Conservation (phyloP, 2,797 vertebrate genomes). For the Sciurus vulgaris region DNA sequence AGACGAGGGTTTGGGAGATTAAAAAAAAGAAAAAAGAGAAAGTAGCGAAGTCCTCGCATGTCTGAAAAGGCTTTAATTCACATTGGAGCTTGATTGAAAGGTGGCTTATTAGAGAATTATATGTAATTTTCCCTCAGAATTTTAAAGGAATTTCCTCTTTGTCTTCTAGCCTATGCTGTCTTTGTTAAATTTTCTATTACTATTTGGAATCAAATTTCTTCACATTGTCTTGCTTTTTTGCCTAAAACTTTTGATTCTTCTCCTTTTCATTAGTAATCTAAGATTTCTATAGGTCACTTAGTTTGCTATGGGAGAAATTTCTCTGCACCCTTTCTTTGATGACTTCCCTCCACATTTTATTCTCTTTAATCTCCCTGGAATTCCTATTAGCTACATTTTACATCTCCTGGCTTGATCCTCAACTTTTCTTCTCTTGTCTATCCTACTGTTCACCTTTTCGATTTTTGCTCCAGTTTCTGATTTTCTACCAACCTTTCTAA, state of each 20-base stretch:
- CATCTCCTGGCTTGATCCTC: neutral
- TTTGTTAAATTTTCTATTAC: neutral
- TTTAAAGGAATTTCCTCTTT: neutral
- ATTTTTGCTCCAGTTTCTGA: conserved; percentile 30
- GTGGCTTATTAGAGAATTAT: neutral
- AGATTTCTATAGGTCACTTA: neutral
- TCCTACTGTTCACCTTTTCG: neutral
- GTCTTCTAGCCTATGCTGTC: neutral
- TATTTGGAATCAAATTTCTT: neutral
- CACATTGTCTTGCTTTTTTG: neutral
- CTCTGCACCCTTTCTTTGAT: neutral
- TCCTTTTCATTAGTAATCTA: neutral
- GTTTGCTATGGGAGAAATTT: neutral
- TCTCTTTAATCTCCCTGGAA: neutral
- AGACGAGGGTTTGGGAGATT: neutral
- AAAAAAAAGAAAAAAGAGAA: neutral
- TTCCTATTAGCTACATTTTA: neutral
- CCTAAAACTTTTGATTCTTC: neutral
- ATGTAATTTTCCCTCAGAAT: neutral
- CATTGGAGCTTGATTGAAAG: neutral
- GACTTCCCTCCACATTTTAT: neutral
- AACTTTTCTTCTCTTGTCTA: conserved; percentile 29
- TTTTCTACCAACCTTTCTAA: conserved; percentile 13
- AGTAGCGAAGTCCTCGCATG: neutral
- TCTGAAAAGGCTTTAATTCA: neutral